These are phyloP conservation scores for Thalassoma bifasciatum DNA, from an alignment of 2,113 vertebrate genomes.

Conservation along the genomic window DNA sequence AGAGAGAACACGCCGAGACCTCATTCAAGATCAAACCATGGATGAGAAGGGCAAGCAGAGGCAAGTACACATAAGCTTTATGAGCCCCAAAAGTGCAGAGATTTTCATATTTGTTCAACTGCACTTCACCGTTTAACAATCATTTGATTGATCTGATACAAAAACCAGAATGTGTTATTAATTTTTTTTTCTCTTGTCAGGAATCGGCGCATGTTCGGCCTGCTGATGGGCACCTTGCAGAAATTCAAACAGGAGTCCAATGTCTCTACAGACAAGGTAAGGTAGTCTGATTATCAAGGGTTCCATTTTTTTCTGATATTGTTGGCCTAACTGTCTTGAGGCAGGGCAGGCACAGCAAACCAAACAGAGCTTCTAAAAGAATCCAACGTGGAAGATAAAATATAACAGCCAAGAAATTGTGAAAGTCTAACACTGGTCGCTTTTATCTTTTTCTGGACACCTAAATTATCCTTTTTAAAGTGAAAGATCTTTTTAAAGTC, in stretches of 20 bases:
- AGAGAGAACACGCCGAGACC: conserved; percentile 97
- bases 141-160: neutral
- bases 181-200: conserved; percentile 72
- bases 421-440: no score
- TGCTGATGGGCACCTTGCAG: conserved; percentile 99
- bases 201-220: conserved; percentile 99
- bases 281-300: neutral
- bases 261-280: conserved; percentile 93
- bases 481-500: no score
- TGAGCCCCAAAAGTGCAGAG: rapidly evolving
- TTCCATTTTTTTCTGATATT: neutral
- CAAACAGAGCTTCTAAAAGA: no score
- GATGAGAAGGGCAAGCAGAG: conserved; percentile 99
- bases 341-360: neutral
- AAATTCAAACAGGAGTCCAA: conserved; percentile 99
- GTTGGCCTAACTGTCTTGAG: neutral
- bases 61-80: conserved; percentile 64
- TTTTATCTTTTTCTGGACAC: no score
- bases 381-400: no score
- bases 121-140: neutral
- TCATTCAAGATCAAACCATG: conserved; percentile 99
- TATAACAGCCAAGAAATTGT: no score
- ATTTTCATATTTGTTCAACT: no score
- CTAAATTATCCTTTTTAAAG: no score
- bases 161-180: neutral